Percentiles rank a stretch among this genome's conserved stretches.
Evolutionary conservation across 2,113 vertebrate genomes (phyloP).

Genomic region (Trochalopteron elliotii): DNA sequence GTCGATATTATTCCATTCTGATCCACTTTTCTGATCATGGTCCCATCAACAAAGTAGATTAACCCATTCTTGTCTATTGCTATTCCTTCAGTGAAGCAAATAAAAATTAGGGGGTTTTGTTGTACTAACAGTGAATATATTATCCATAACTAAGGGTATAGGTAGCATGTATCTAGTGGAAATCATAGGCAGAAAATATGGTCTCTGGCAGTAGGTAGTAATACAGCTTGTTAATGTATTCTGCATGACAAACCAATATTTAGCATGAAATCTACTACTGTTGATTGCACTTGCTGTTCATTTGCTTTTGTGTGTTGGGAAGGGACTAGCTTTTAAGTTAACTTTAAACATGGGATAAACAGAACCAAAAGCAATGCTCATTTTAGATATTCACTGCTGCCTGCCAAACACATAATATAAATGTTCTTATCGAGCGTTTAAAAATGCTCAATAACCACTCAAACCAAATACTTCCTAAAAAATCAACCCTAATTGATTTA

Average conservation of each 20-base stretch:
- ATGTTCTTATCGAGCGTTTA: not conserved
- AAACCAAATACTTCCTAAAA: constrained; percentile 21
- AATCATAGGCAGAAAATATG: not conserved
- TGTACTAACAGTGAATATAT: not conserved
- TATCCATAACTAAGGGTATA: not conserved
- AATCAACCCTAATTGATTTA: not conserved
- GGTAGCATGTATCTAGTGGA: not conserved
- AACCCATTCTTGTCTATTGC: constrained; percentile 93
- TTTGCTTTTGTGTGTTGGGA: not conserved
- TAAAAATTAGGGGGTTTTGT: not conserved
- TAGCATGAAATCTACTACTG: not conserved
- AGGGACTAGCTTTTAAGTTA: not conserved
- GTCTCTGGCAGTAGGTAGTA: not conserved
- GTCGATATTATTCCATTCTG: constrained; percentile 96
- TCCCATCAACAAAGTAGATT: constrained; percentile 98
- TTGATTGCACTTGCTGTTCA: not conserved
- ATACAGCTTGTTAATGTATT: not conserved
- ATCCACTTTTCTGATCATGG: constrained; percentile 96
- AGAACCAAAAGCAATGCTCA: not conserved
- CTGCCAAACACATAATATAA: not conserved
- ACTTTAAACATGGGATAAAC: not conserved
- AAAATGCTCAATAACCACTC: constrained; percentile 24
- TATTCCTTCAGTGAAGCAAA: constrained; percentile 81
- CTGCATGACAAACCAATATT: not conserved
- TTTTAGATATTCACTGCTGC: not conserved